Evolutionary conservation across 1,140 invertebrate species (phyloP).

Genomic region (Drosophila murphyi): DNA sequence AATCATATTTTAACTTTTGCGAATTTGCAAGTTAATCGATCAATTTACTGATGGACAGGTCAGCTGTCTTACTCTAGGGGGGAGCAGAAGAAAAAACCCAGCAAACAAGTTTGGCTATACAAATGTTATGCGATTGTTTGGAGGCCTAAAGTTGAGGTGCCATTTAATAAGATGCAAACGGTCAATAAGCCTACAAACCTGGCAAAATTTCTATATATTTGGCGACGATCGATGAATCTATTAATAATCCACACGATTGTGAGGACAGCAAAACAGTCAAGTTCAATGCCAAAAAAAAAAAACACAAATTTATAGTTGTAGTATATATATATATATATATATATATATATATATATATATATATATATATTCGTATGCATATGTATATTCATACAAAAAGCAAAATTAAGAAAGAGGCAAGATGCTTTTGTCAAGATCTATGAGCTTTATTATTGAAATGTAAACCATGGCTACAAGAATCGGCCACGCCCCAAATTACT

Average conservation of each 20-base stretch:
- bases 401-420: neutral
- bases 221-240: conserved; percentile 22
- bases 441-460: conserved; percentile 31
- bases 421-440: conserved; percentile 25
- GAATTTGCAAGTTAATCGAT: conserved; percentile 70
- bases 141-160: conserved; percentile 54
- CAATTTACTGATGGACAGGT: conserved; percentile 34
- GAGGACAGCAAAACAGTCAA: conserved; percentile 57
- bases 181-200: conserved; percentile 45
- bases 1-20: conserved; percentile 57
- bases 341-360: neutral
- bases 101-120: conserved; percentile 51
- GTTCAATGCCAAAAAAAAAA: conserved; percentile 66
- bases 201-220: conserved; percentile 29
- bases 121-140: conserved; percentile 27
- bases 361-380: neutral
- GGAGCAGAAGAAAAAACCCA: conserved; percentile 47
- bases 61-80: conserved; percentile 2
- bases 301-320: neutral
- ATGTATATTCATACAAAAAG: neutral
- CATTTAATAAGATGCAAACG: conserved; percentile 66
- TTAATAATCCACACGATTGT: conserved; percentile 44
- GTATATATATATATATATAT: neutral
- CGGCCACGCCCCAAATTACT: conserved; percentile 28
- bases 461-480: conserved; percentile 55